phyloP scores from a whole-genome alignment of 2,888 invertebrate species.

The Crossocerus cetratus region DNA sequence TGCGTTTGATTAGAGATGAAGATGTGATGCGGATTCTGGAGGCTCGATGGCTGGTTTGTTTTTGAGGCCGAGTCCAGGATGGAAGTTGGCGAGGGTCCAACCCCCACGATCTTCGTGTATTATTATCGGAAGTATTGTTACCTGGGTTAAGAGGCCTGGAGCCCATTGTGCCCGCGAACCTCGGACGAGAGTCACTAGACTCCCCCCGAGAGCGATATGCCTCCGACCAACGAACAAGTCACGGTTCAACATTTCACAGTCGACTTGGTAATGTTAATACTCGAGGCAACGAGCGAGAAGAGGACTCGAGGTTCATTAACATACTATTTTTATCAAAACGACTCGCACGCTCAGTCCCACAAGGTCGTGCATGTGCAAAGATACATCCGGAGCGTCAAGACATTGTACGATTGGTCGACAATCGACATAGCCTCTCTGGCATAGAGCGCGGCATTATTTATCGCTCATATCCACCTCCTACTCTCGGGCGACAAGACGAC shows the following conservation, averaged over 20 bases:
- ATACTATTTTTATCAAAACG: too few species aligned
- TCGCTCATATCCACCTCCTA: too few species aligned
- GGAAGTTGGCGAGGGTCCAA: conserved; percentile 45
- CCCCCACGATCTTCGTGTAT: conserved; percentile 47
- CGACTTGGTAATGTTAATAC: too few species aligned
- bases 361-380: conserved; percentile 14
- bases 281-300: too few species aligned
- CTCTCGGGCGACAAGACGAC: too few species aligned
- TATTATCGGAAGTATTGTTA: conserved; percentile 59
- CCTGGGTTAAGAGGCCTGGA: conserved; percentile 32
- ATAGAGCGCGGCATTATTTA: too few species aligned
- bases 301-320: too few species aligned
- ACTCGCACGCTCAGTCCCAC: too few species aligned
- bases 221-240: too few species aligned
- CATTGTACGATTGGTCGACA: too few species aligned
- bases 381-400: neutral
- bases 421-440: too few species aligned
- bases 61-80: conserved; percentile 38
- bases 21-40: conserved; percentile 5
- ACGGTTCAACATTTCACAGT: too few species aligned
- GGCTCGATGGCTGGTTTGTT: conserved; percentile 45
- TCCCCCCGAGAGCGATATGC: conserved; percentile 13
- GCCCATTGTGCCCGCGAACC: conserved; percentile 36
- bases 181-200: conserved; percentile 25
- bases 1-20: conserved; percentile 12